Evolutionary conservation across 2,888 invertebrate species (phyloP), one percentile per base, ranked within the genome.

Genomic region (Sabatieria punctata): DNA sequence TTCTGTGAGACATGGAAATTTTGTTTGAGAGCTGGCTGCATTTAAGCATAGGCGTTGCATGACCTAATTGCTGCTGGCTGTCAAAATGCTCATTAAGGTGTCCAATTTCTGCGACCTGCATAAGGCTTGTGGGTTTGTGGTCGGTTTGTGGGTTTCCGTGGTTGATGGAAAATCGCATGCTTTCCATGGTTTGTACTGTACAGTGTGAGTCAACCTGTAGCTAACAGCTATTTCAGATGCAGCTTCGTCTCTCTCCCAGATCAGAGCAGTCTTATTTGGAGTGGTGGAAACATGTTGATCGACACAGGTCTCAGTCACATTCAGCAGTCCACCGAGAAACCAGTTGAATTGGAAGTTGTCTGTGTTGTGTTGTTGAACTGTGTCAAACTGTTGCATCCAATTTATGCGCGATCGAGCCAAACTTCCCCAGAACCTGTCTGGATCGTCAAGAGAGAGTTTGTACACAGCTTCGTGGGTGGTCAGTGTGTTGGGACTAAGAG

Each of bases 201-300:
- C n/a, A n/a, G n/a, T n/a, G n/a, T n/a, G n/a, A n/a, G n/a, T n/a
- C n/a, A 18, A 47, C 47, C 37, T 18, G 56, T 67, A 68, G 13
- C 65, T 63, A 43, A 69, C 59, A 43, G 56, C 51, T 54, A 68
- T 65, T 33, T 68, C 60, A 43, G 60, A 58, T 1, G 64, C 65
- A 2, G 71, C 71, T 51, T 71, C 71, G 61, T 71, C 71, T 53
- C 67, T 69, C 54, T 71, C 71, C 67, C 68, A 71, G 41, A 71
- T 70, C 3, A 71, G 48, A 15, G 71, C 71, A 33, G 62, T 53
- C 41, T 60, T 55, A 43, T 70, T 57, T 2, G 67, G 67, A 37
- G 55, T 52, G 15, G 44, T 53, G 13, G 55, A 55, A 23, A 60
- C 59, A 55, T 71, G 70, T 21, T 70, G 60, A 53, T 71, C 70